Evolutionary conservation across 2,888 invertebrate species (phyloP).

Genomic region (Lycia hirtaria): DNA sequence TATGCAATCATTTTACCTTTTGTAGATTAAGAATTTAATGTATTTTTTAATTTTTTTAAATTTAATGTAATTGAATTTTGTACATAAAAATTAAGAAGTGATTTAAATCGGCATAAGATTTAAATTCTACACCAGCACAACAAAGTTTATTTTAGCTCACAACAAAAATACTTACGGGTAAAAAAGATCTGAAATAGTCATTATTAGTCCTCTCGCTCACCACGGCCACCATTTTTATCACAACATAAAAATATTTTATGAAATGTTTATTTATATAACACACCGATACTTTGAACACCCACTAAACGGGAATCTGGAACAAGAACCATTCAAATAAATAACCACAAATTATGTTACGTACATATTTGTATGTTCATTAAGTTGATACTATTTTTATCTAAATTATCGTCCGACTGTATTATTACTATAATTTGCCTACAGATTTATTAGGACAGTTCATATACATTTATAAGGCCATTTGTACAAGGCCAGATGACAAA

Average conservation of each 20-base stretch:
- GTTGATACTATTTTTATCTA: constrained; percentile 29
- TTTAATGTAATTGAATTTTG: no score
- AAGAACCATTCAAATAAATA: constrained; percentile 37
- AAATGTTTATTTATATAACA: constrained; percentile 48
- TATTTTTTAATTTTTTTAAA: no score
- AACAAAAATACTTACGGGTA: constrained; percentile 72
- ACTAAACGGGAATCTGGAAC: constrained; percentile 60
- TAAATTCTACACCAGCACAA: no score
- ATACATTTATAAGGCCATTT: constrained; percentile 7
- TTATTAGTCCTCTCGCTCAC: constrained; percentile 67
- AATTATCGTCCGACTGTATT: constrained; percentile 7
- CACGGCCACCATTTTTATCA: constrained; percentile 66
- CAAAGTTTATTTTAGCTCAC: no score
- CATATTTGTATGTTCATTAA: constrained; percentile 8
- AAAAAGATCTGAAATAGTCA: constrained; percentile 74
- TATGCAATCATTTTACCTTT: no score
- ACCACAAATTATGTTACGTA: constrained; percentile 37
- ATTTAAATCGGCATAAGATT: no score
- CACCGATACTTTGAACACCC: constrained; percentile 61
- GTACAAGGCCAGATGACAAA: neutral
- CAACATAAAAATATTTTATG: constrained; percentile 56
- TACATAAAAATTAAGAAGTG: no score
- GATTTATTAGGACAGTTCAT: constrained; percentile 9
- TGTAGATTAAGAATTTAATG: no score
- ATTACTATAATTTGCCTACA: constrained; percentile 1